Percentiles rank a stretch among this genome's conserved stretches.
phyloP scores from a whole-genome alignment of 2,888 invertebrate genomes.

The Sinopyrophorus schimmeli region DNA sequence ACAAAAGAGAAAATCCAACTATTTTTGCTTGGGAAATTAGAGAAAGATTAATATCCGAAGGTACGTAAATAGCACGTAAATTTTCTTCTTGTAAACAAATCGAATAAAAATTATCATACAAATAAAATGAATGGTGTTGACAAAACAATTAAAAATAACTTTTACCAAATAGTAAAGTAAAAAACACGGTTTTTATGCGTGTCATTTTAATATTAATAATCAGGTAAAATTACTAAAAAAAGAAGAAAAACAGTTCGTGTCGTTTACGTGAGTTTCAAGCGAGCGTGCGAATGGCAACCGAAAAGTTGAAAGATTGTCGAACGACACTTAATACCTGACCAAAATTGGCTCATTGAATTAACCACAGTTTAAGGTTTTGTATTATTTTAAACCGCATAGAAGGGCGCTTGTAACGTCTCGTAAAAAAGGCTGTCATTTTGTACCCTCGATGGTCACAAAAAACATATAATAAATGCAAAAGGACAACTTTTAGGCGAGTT shows the following conservation, averaged over 20 bases:
- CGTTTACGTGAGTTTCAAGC: constrained; percentile 30
- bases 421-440: constrained; percentile 2
- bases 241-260: constrained; percentile 43
- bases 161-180: too few relatives aligned
- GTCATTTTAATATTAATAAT: constrained; percentile 35
- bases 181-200: constrained; percentile 41
- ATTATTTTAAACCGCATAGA: constrained; percentile 19
- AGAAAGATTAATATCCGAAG: constrained; percentile 94
- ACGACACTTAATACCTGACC: constrained; percentile 8
- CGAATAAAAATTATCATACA: constrained; percentile 8
- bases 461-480: constrained; percentile 1
- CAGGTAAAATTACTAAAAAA: constrained; percentile 43
- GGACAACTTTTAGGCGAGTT: constrained; percentile 1
- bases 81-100: neutral
- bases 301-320: constrained; percentile 32
- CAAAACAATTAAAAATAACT: constrained; percentile 16
- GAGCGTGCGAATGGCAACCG: constrained; percentile 44
- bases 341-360: constrained; percentile 9
- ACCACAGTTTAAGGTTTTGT: constrained; percentile 9
- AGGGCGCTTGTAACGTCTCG: neutral
- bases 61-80: constrained; percentile 59
- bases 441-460: too few relatives aligned
- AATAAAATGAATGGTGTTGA: neutral
- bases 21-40: constrained; percentile 99
- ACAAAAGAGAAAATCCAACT: constrained; percentile 97